These are phyloP conservation scores for Tupiocoris notatus DNA, from an alignment of 2,888 invertebrate genomes.

Conservation along the genomic window DNA sequence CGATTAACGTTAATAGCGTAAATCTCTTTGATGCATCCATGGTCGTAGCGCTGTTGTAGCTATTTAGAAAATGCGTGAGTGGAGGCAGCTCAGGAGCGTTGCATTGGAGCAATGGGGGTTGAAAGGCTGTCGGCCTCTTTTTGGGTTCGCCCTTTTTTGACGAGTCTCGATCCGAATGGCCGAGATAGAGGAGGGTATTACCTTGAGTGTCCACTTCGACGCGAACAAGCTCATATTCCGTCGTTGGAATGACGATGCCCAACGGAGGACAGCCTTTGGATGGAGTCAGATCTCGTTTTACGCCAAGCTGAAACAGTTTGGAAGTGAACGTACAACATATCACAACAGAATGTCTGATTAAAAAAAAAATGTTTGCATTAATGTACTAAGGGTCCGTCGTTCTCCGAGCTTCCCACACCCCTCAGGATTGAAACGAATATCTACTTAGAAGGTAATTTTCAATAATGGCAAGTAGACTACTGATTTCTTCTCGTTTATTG, in stretches of 20 bases:
- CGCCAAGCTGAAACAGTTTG: slow-evolving; percentile 54
- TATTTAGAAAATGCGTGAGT: slow-evolving; percentile 46
- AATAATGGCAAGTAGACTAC: no score
- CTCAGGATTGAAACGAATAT: no score
- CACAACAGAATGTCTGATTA: background rate
- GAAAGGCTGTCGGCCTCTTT: slow-evolving; percentile 59
- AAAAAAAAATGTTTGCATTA: no score
- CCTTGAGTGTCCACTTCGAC: slow-evolving; percentile 57
- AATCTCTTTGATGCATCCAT: background rate
- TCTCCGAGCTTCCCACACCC: no score
- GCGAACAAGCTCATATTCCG: slow-evolving; percentile 58
- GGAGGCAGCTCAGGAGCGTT: slow-evolving; percentile 49
- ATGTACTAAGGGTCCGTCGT: no score
- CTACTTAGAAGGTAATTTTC: no score
- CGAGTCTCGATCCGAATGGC: slow-evolving; percentile 53
- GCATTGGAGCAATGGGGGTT: slow-evolving; percentile 58
- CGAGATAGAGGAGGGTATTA: slow-evolving; percentile 56
- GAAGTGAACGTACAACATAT: no score
- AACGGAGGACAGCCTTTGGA: slow-evolving; percentile 59
- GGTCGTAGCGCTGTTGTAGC: slow-evolving; percentile 30
- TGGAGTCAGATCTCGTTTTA: slow-evolving; percentile 58
- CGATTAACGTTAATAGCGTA: background rate
- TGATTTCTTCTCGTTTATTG: no score
- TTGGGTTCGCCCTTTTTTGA: slow-evolving; percentile 51
- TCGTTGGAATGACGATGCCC: slow-evolving; percentile 58